phyloP scores from a whole-genome alignment of 2,113 vertebrate species.

The Ptilonorhynchus violaceus region DNA sequence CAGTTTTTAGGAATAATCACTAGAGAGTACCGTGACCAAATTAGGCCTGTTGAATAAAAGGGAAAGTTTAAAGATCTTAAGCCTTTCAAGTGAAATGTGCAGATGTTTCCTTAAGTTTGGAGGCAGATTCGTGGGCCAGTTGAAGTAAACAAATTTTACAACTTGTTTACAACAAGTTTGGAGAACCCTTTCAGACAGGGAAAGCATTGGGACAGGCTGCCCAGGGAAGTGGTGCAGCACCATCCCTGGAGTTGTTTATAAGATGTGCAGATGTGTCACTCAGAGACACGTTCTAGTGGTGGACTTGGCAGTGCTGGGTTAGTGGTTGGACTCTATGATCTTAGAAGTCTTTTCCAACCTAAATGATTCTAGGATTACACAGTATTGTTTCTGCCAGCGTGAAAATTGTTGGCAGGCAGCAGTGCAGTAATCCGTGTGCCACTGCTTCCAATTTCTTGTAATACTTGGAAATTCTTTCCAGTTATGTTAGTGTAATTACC shows the following conservation, averaged over 20 bases:
- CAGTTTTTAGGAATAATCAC: slow-evolving; percentile 99
- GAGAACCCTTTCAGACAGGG: background rate
- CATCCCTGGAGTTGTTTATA: background rate
- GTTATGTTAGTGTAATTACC: background rate
- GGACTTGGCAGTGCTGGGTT: background rate
- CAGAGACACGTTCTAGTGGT: background rate
- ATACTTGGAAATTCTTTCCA: background rate
- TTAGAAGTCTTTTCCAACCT: background rate
- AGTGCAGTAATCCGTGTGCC: background rate
- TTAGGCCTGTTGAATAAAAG: slow-evolving; percentile 80
- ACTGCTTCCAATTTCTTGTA: background rate
- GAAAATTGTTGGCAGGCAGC: background rate
- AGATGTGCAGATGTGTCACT: background rate
- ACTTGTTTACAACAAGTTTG: background rate
- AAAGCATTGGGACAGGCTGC: background rate
- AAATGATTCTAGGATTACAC: background rate
- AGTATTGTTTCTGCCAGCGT: background rate
- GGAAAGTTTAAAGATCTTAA: background rate
- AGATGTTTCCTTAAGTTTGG: background rate
- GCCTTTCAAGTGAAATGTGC: background rate
- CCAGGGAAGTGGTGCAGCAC: background rate
- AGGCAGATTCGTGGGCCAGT: background rate
- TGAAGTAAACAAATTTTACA: background rate
- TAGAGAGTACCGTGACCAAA: slow-evolving; percentile 98
- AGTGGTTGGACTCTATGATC: background rate